phyloP scores from a whole-genome alignment of 2,113 vertebrate species.

The Embiotoca jacksoni region DNA sequence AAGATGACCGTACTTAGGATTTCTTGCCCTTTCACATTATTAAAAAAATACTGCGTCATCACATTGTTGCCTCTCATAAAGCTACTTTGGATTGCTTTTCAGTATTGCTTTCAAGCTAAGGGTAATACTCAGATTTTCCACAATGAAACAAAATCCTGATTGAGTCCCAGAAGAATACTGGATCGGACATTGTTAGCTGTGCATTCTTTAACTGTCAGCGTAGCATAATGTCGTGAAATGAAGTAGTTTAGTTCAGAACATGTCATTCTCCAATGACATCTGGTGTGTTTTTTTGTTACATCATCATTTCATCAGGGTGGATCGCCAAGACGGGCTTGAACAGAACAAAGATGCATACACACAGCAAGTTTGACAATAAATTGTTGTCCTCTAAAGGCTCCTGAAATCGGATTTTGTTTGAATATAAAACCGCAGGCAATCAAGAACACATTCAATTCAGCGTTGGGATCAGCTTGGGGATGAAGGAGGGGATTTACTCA shows the following conservation, averaged over 20 bases:
- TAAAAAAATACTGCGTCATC: background rate
- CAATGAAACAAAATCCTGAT: background rate
- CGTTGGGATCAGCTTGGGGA: slow-evolving; percentile 61
- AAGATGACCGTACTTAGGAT: background rate
- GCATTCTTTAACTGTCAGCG: background rate
- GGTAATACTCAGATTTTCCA: background rate
- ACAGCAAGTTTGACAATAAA: slow-evolving; percentile 58
- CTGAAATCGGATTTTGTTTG: slow-evolving; percentile 74
- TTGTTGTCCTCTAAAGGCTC: slow-evolving; percentile 65
- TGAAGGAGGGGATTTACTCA: slow-evolving; percentile 71
- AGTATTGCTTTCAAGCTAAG: background rate
- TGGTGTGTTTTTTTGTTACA: slow-evolving; percentile 24
- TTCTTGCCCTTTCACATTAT: background rate
- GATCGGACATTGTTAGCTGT: background rate
- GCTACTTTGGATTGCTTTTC: background rate
- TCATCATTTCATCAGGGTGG: slow-evolving; percentile 40
- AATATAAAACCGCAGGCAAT: slow-evolving; percentile 67
- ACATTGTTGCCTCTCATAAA: background rate
- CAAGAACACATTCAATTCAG: slow-evolving; percentile 70
- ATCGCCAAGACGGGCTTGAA: slow-evolving; percentile 21
- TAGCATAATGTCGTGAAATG: background rate
- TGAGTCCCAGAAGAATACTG: background rate
- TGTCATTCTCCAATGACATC: slow-evolving; percentile 25
- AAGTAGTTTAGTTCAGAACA: slow-evolving; percentile 11
- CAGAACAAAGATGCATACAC: slow-evolving; percentile 30